A percentile compares a stretch with the other conserved stretches of the same genome.
These are phyloP conservation scores for Euplexia lucipara DNA, from an alignment of 2,888 invertebrate genomes.

Conservation along the genomic window DNA sequence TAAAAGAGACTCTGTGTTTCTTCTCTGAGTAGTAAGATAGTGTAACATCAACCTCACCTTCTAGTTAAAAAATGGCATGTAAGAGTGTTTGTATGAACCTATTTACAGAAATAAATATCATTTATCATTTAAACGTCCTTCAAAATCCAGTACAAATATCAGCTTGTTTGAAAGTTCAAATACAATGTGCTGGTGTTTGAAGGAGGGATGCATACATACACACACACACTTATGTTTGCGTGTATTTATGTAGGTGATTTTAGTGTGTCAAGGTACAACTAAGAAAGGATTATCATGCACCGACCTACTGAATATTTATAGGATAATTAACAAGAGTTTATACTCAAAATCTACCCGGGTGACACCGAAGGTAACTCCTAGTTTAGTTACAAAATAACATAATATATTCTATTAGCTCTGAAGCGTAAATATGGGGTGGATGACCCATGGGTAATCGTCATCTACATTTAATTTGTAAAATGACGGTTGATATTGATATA, in stretches of 20 bases:
- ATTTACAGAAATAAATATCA: too few species aligned
- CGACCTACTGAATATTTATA: constrained; percentile 13
- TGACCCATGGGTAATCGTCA: constrained; percentile 62
- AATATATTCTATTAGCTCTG: constrained; percentile 40
- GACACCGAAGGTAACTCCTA: not conserved
- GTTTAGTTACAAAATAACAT: constrained; percentile 7
- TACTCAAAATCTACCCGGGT: not conserved
- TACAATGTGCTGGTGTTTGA: too few species aligned
- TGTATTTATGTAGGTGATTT: not conserved
- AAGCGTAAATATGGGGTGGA: constrained; percentile 60
- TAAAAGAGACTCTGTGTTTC: too few species aligned
- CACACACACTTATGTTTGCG: too few species aligned
- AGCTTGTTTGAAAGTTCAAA: too few species aligned
- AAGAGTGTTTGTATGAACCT: too few species aligned
- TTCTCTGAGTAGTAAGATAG: too few species aligned
- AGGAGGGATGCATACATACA: too few species aligned
- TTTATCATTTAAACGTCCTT: too few species aligned
- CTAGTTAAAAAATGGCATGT: too few species aligned
- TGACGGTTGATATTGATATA: constrained; percentile 51
- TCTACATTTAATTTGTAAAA: constrained; percentile 48
- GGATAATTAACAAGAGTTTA: constrained; percentile 1
- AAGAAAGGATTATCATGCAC: constrained; percentile 9
- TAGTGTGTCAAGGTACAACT: not conserved
- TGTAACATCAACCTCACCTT: too few species aligned
- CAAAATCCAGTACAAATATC: too few species aligned